Evolutionary conservation across 2,113 vertebrate species (phyloP).

Genomic region (Lasiurus borealis): DNA sequence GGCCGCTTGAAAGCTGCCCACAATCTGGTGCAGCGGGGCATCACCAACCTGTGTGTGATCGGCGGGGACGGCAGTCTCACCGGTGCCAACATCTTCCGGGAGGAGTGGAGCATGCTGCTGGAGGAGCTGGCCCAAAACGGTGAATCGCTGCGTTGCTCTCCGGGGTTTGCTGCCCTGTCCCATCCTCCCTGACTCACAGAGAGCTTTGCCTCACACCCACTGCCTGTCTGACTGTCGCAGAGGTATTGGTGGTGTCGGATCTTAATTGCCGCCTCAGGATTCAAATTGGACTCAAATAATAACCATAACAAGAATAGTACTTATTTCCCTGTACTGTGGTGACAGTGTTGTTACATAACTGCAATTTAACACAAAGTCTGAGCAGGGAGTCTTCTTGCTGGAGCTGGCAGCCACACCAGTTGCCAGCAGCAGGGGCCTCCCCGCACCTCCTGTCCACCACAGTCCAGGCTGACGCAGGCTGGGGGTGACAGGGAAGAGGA

Average conservation of each 20-base stretch:
- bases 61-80: constrained; percentile 97
- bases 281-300: neutral
- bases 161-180: neutral
- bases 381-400: neutral
- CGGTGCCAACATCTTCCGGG: constrained; percentile 96
- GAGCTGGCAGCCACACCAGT: neutral
- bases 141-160: constrained; percentile 34
- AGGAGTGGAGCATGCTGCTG: constrained; percentile 95
- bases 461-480: neutral
- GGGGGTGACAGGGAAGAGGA: accelerated
- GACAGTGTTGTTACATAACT: neutral
- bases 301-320: neutral
- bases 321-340: neutral
- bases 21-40: constrained; percentile 93
- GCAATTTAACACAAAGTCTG: neutral
- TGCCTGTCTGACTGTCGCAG: neutral
- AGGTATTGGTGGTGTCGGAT: no score
- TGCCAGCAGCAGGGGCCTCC: accelerated
- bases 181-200: accelerated
- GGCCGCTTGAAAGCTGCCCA: constrained; percentile 94
- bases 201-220: no score
- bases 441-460: accelerated
- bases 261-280: neutral
- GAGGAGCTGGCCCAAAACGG: constrained; percentile 91
- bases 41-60: constrained; percentile 98